A percentile compares a stretch with the other conserved stretches of the same genome.
Conservation (phyloP, 2,113 vertebrate species). For the Acinonyx jubatus region DNA sequence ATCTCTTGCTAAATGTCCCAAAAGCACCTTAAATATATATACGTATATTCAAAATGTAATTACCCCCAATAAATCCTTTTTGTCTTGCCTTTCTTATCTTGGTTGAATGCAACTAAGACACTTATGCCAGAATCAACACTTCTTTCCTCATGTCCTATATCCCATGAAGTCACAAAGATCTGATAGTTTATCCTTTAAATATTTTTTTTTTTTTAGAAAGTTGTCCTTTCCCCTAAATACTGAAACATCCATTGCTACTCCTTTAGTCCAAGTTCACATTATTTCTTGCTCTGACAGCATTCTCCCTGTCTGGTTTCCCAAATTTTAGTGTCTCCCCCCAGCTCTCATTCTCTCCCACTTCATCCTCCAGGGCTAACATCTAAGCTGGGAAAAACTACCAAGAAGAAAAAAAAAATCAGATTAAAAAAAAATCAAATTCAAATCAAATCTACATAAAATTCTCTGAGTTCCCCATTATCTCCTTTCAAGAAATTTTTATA, state of each 20-base stretch:
- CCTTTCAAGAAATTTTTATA: background rate
- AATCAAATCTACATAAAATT: background rate
- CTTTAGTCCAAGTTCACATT: background rate
- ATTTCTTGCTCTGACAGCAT: background rate
- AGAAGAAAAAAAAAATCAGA: background rate
- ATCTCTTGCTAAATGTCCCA: background rate
- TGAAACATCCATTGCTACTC: background rate
- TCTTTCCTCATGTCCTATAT: background rate
- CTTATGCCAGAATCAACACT: background rate
- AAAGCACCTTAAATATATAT: background rate
- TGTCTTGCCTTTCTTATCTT: background rate
- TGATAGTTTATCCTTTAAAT: background rate
- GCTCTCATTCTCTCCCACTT: background rate
- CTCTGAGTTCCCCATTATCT: background rate
- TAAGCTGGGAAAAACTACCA: background rate
- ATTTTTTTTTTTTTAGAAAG: background rate
- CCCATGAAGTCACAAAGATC: background rate
- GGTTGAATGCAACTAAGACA: background rate
- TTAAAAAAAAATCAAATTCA: background rate
- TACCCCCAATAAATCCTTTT: background rate
- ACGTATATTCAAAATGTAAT: slow-evolving; percentile 10
- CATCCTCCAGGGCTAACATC: background rate
- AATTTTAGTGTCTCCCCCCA: background rate
- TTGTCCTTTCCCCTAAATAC: background rate
- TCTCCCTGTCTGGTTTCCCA: background rate